Evolutionary conservation across 1,140 invertebrate species (phyloP).

Genomic region (Heliconius congener): DNA sequence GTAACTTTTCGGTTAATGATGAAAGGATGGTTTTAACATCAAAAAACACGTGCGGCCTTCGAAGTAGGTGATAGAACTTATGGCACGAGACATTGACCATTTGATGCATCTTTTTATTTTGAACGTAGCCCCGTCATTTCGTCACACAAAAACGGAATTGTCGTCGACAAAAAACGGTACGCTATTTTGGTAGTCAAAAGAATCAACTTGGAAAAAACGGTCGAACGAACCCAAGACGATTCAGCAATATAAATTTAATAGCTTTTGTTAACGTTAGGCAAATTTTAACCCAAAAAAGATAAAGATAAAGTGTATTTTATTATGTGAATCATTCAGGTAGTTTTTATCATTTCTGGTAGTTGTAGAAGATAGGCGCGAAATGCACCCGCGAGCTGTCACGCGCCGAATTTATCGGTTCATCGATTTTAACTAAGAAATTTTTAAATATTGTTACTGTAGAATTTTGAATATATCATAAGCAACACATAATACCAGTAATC

Average conservation of each 20-base stretch:
- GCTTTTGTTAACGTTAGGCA: not conserved
- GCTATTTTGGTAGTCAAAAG: constrained; percentile 37
- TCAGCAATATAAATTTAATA: constrained; percentile 39
- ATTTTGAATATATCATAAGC: not conserved
- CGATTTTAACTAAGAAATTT: constrained; percentile 38
- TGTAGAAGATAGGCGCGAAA: constrained; percentile 59
- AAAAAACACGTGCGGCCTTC: constrained; percentile 42
- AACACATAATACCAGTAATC: not conserved
- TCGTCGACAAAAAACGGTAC: constrained; percentile 27
- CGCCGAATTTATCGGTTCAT: constrained; percentile 56
- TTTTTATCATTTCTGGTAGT: constrained; percentile 52
- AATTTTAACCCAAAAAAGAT: not conserved
- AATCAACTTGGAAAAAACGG: constrained; percentile 36
- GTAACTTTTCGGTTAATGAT: no score
- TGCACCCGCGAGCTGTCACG: constrained; percentile 72
- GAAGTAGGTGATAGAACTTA: constrained; percentile 57
- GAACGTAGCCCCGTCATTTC: constrained; percentile 57
- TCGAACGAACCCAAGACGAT: constrained; percentile 31
- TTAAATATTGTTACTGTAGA: not conserved
- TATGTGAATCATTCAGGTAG: constrained; percentile 14
- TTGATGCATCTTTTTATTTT: constrained; percentile 66
- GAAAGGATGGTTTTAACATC: constrained; percentile 32
- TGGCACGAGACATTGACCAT: constrained; percentile 73
- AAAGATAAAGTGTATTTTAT: not conserved
- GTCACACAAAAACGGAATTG: constrained; percentile 62